phyloP scores from a whole-genome alignment of 2,113 vertebrate genomes.

The Nibea coibor region DNA sequence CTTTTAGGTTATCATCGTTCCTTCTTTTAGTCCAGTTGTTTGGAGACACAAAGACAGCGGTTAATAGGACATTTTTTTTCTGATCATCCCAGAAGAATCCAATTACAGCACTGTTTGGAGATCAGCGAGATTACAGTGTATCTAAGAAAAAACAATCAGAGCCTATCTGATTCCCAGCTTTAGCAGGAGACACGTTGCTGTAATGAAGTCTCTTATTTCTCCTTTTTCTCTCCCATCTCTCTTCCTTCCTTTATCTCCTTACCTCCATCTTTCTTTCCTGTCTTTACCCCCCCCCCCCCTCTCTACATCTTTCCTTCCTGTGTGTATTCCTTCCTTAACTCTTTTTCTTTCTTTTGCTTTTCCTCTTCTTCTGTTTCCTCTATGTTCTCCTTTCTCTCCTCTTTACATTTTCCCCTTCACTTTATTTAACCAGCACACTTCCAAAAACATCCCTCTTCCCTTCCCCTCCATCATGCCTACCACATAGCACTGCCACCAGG shows the following conservation, averaged over 20 bases:
- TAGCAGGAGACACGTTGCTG: slow-evolving; percentile 68
- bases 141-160: slow-evolving; percentile 86
- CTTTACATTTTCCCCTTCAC: background rate
- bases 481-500: slow-evolving; percentile 35
- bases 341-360: background rate
- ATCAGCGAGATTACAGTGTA: slow-evolving; percentile 83
- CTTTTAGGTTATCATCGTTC: slow-evolving; percentile 41
- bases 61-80: slow-evolving; percentile 71
- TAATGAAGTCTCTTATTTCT: slow-evolving; percentile 78
- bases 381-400: background rate
- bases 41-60: slow-evolving; percentile 69
- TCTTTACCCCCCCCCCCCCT: background rate
- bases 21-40: slow-evolving; percentile 48
- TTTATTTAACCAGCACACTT: background rate
- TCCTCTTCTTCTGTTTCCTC: background rate
- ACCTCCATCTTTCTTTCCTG: slow-evolving; percentile 20
- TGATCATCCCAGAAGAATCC: slow-evolving; percentile 83
- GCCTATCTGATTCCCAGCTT: slow-evolving; percentile 84
- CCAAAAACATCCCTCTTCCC: background rate
- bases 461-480: slow-evolving; percentile 33
- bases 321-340: background rate
- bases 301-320: background rate
- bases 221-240: slow-evolving; percentile 41
- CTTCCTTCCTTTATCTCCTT: slow-evolving; percentile 41
- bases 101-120: slow-evolving; percentile 83